phyloP scores from a whole-genome alignment of 2,113 vertebrate species.

The Stictonetta naevosa region DNA sequence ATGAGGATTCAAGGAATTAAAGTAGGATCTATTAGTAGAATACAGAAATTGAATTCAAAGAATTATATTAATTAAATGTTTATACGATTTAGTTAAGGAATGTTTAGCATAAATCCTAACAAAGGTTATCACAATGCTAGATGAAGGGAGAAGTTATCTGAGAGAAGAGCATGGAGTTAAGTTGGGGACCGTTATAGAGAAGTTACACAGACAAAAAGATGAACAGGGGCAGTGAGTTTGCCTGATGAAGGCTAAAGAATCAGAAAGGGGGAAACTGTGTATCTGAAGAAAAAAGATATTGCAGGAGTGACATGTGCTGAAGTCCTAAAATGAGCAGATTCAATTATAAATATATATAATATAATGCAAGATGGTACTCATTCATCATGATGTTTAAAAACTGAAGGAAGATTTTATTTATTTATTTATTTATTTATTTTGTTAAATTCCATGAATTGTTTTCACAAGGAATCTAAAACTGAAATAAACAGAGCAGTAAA shows the following conservation, averaged over 20 bases:
- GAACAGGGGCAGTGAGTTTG: neutral
- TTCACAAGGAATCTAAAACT: neutral
- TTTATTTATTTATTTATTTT: neutral
- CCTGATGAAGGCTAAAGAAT: neutral
- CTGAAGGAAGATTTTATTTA: neutral
- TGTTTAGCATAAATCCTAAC: neutral
- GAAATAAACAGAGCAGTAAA: neutral
- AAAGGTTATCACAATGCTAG: neutral
- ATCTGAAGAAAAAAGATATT: neutral
- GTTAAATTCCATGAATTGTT: neutral
- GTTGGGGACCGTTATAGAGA: neutral
- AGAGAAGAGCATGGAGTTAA: neutral
- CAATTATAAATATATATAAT: neutral
- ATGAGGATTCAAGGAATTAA: neutral
- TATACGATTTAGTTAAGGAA: neutral
- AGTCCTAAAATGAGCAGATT: neutral
- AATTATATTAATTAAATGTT: neutral
- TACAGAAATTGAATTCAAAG: neutral
- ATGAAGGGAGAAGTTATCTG: neutral
- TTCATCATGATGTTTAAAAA: neutral
- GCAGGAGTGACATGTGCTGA: accelerated
- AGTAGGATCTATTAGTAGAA: neutral
- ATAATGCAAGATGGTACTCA: neutral
- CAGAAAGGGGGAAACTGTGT: neutral
- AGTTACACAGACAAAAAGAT: neutral